Evolutionary conservation across 2,888 invertebrate genomes (phyloP), one percentile per base, ranked within the genome.

Genomic region (Lysandra coridon): DNA sequence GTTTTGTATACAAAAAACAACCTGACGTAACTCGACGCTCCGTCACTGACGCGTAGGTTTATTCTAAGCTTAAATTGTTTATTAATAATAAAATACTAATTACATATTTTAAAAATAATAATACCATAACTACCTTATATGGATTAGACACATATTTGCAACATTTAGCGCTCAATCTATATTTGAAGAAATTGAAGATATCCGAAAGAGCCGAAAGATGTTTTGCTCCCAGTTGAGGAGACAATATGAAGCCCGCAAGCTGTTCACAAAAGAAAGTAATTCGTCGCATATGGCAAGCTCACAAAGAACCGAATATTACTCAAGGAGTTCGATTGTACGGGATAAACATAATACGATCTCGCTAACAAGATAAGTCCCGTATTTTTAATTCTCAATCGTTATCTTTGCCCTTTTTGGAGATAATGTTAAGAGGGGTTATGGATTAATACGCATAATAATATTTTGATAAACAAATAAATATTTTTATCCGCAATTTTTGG

Each of bases 191-290:
- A 76, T 76, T 33, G 30, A 49, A 53, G 75, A 86, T 86, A 85
- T 86, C 84, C 82, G 78, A 79, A 82, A 81, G 81, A 82, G 83
- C 84, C 85, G 85, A 86, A 84, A 85, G 84, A 86, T 86, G 85
- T 86, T 86, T 83, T 80, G 80, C 79, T 82, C 83, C 84, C 86
- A 83, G 83, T 83, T 85, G 84, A 84, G 84, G 84, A 86, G 83
- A 88, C 87, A 87, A 88, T 88, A 88, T 85, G 80, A 84, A 83
- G 83, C 82, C 80, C 81, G 79, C 81, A 81, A 84, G 82, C 79
- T 83, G 84, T 83, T 85, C 85, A 89, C 89, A 90, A 89, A 84
- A 89, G 88, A 87, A 89, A 84, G 89, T 90, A 87, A 90, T 90
- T 89, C 87, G 85, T 85, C 85, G 86, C 90, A 91, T 87, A 88